Percentiles rank a stretch among this genome's conserved stretches.
Conservation (phyloP, 2,888 invertebrate species). For the Notodonta ziczac region DNA sequence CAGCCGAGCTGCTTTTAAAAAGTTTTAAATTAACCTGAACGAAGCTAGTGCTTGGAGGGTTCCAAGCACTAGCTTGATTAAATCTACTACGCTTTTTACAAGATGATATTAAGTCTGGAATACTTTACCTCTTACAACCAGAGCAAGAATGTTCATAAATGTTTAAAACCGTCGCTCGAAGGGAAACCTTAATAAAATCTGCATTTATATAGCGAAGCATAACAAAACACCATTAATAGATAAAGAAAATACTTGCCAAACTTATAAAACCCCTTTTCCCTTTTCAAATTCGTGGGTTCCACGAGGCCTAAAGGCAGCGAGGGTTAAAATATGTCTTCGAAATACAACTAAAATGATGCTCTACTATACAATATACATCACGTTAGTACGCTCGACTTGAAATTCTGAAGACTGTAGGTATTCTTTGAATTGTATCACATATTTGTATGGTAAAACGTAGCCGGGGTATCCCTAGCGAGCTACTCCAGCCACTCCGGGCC, state of each 20-base stretch:
- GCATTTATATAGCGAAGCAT: no score
- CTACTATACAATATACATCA: no score
- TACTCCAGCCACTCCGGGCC: neutral
- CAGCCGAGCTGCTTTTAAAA: constrained; percentile 20
- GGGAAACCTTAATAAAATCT: no score
- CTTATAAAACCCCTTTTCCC: no score
- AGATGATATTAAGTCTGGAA: constrained; percentile 4
- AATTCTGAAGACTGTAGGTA: neutral
- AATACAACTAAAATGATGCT: neutral
- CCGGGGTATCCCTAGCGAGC: neutral
- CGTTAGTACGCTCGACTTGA: no score
- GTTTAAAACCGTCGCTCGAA: no score
- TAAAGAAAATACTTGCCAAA: no score
- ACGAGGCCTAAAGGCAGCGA: no score
- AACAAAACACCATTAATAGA: no score
- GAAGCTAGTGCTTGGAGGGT: constrained; percentile 10
- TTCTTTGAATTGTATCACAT: neutral
- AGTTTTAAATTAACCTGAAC: constrained; percentile 31
- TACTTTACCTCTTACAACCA: neutral
- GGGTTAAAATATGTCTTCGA: neutral
- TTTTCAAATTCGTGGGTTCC: no score
- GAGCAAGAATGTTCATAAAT: neutral
- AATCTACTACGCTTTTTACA: constrained; percentile 24
- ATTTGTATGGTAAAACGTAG: no score
- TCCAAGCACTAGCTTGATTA: constrained; percentile 32